phyloP scores from a whole-genome alignment of 1,140 invertebrate genomes.

The Bicyclus anynana region DNA sequence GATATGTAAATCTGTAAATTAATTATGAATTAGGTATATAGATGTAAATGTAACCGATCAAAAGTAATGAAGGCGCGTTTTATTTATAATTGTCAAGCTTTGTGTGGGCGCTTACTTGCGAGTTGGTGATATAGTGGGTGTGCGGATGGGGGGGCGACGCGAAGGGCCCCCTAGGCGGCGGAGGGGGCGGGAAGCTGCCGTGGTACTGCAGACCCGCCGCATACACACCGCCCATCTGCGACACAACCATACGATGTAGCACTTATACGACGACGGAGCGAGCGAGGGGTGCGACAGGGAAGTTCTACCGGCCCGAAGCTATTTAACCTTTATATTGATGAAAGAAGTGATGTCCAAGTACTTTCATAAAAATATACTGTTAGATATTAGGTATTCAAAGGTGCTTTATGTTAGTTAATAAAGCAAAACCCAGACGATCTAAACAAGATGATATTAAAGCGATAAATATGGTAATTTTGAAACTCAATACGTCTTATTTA shows the following conservation, averaged over 20 bases:
- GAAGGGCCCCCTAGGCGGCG: conserved; percentile 57
- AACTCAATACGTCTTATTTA: too few species aligned
- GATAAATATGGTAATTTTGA: too few species aligned
- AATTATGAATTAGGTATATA: too few species aligned
- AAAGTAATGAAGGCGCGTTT: too few species aligned
- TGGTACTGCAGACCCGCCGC: conserved; percentile 52
- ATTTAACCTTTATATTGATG: neutral
- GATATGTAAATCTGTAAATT: too few species aligned
- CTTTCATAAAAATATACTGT: too few species aligned
- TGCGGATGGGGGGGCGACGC: conserved; percentile 59
- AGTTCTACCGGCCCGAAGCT: neutral
- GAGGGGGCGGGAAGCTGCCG: conserved; percentile 47
- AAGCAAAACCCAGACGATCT: too few species aligned
- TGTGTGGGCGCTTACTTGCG: too few species aligned
- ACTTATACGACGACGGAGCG: neutral
- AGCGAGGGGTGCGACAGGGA: conserved; percentile 3
- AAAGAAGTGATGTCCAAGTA: neutral
- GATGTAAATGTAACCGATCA: too few species aligned
- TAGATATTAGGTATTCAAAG: neutral
- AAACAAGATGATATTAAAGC: too few species aligned
- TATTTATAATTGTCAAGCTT: too few species aligned
- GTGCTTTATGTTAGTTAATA: neutral
- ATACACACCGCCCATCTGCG: conserved; percentile 66
- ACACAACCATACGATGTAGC: neutral
- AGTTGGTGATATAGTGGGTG: conserved; percentile 54